phyloP scores from a whole-genome alignment of 2,888 invertebrate genomes.

The Branchipolynoe longqiensis region DNA sequence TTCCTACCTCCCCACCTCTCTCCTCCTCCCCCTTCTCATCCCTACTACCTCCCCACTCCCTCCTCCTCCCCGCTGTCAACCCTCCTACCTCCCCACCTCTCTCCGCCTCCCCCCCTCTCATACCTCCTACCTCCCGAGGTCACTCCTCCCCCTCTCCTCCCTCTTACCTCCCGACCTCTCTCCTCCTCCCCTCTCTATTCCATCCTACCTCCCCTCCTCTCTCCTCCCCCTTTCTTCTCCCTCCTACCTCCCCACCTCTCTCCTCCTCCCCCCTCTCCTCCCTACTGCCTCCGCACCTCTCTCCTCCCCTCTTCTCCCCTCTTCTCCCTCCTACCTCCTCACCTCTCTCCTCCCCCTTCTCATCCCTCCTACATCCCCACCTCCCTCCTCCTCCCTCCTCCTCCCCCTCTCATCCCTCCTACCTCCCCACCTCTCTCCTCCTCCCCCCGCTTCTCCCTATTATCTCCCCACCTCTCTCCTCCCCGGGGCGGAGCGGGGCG shows the following conservation, averaged over 20 bases:
- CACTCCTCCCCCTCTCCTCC: background rate
- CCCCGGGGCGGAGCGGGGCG: no score
- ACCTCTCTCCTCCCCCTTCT: no score
- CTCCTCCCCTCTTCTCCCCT: no score
- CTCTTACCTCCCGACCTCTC: background rate
- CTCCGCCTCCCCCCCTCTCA: background rate
- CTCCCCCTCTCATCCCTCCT: no score
- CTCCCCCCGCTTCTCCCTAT: no score
- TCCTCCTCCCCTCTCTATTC: background rate
- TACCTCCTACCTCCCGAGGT: background rate
- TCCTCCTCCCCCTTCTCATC: background rate
- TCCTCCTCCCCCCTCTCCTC: background rate
- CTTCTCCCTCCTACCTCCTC: no score
- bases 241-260: background rate
- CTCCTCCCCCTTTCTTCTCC: background rate
- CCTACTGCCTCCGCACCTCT: background rate
- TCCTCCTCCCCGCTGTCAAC: background rate
- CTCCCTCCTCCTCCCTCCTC: no score
- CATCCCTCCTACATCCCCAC: background rate
- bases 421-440: no score
- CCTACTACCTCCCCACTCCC: background rate
- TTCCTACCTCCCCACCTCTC: constrained; percentile 3
- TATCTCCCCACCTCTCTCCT: no score
- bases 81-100: background rate
- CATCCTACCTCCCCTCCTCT: background rate